Conservation (phyloP, 2,888 invertebrate species). For the Nudaria mundana region DNA sequence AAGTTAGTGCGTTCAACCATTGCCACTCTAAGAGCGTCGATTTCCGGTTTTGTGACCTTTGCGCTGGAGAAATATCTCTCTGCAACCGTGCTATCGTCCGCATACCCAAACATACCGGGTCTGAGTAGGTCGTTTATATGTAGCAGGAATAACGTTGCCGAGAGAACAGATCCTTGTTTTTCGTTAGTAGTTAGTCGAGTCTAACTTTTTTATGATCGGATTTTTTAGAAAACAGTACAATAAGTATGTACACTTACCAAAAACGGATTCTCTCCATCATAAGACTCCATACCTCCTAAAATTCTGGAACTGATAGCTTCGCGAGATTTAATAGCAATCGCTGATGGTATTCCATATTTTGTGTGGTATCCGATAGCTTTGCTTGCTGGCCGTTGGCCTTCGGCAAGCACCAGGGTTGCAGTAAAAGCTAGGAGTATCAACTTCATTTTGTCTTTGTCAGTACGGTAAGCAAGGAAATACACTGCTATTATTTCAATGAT, state of each 20-base stretch:
- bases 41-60: too few species aligned
- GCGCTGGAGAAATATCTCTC: too few species aligned
- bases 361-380: background rate
- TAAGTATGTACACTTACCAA: background rate
- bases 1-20: too few species aligned
- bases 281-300: background rate
- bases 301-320: background rate
- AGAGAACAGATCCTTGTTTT: too few species aligned
- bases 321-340: background rate
- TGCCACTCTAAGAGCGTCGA: too few species aligned
- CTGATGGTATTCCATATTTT: background rate
- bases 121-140: too few species aligned
- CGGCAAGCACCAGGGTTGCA: background rate
- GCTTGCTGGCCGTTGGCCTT: background rate
- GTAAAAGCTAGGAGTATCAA: background rate
- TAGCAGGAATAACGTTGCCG: too few species aligned
- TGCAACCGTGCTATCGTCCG: too few species aligned
- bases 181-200: too few species aligned
- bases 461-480: background rate
- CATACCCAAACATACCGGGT: too few species aligned
- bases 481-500: background rate
- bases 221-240: too few species aligned
- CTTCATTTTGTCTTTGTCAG: conserved; percentile 1
- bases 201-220: too few species aligned
- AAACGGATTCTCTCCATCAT: conserved; percentile 1